Base-by-base conservation (phyloP, 2,888 invertebrate species). In the Ormyrus nitidulus region DNA sequence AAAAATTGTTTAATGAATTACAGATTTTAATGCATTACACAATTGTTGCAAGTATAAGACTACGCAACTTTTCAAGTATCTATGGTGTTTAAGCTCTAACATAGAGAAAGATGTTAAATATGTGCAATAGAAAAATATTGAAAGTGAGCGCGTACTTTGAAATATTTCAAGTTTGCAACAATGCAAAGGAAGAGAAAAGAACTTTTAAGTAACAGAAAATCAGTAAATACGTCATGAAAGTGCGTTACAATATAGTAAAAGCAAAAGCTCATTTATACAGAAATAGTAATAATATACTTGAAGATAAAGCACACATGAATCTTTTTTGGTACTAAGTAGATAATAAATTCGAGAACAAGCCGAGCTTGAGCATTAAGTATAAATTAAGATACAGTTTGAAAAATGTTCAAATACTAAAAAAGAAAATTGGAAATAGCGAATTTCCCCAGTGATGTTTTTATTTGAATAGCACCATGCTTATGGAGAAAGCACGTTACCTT, bases 401-500 rank as follows among this genome's bases (percentile, higher is more conserved):
- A 19, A 9, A 44, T 66, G 34, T 53, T 51, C 19, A 53, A 53
- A 66, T 46, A 46, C 11, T 59, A 19, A 73, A 54, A 64, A 62
- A 73, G 34, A 48, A 62, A 46, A 34, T 34, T 4, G 4, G 46
- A 72, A 72, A 70, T 80, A 71, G 77, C 73, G 53, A 61, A 72
- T 46, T 62, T 68, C 69, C 73, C 66, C 62, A 77, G 79, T 79
- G 73, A 68, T 58, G 11, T 56, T 44, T 51, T 62, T 62, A 9
- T 48, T 69, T 73, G 53, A 65, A 34, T 56, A 76, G 72, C 71
- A 61, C 77, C 83, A 84, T 85, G 84, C 83, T 82, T 81, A 79
- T 83, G 79, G 77, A 79, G 74, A 75, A 83, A 84, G 79, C 83
- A 65, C 83, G 79, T 86, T 86, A 86, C 86, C 85, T 86, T 86